Evolutionary conservation across 2,888 invertebrate genomes (phyloP).

Genomic region (Therioaphis trifolii): DNA sequence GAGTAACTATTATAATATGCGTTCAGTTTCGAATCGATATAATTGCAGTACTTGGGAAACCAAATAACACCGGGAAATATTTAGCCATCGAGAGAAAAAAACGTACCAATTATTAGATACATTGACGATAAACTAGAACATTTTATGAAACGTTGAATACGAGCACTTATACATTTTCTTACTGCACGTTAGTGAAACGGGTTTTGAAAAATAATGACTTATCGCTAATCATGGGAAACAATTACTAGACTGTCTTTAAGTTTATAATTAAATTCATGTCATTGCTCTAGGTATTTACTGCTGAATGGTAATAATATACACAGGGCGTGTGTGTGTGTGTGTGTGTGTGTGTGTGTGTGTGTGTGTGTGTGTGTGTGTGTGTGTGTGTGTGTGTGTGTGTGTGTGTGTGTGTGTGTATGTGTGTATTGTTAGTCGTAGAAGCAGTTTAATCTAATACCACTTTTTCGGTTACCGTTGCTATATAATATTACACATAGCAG

Average conservation of each 20-base stretch:
- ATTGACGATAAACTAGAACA: constrained; percentile 38
- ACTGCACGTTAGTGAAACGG: constrained; percentile 28
- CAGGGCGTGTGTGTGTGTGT: background rate
- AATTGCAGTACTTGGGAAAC: constrained; percentile 39
- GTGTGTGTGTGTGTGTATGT: background rate
- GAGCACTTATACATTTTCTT: background rate
- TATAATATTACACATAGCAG: background rate
- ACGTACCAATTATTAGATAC: constrained; percentile 36
- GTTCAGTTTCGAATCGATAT: background rate
- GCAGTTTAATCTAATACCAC: constrained; percentile 41
- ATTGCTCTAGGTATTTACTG: background rate
- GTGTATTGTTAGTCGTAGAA: background rate
- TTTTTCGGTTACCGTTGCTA: constrained; percentile 12
- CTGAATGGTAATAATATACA: no score
- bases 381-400: no score
- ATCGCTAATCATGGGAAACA: constrained; percentile 54
- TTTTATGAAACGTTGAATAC: constrained; percentile 10
- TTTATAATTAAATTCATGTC: constrained; percentile 55
- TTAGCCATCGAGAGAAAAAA: background rate
- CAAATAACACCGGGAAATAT: constrained; percentile 31
- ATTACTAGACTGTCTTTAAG: background rate
- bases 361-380: background rate
- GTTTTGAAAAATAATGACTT: constrained; percentile 47
- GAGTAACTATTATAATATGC: background rate
- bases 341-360: background rate